These are phyloP conservation scores for Pachliopta kotzebuea DNA, from an alignment of 2,888 invertebrate species.

Conservation along the genomic window DNA sequence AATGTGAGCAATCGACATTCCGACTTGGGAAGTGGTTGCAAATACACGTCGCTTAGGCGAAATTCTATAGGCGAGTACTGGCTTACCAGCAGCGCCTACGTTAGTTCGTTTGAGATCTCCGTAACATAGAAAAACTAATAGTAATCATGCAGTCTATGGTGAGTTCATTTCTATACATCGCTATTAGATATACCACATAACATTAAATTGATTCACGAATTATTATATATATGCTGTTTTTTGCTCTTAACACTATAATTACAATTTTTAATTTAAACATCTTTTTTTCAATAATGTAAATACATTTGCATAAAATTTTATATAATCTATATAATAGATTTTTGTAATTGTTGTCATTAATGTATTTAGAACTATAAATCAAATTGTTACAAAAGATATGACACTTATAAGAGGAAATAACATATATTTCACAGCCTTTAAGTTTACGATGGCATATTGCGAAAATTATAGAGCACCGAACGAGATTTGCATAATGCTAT, in stretches of 20 bases:
- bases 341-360: too few species aligned
- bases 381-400: conserved; percentile 1
- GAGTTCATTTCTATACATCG: conserved; percentile 45
- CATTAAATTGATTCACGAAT: not conserved
- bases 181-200: conserved; percentile 24
- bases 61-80: conserved; percentile 79
- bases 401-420: conserved; percentile 21
- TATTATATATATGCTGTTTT: too few species aligned
- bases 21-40: conserved; percentile 64
- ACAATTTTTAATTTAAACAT: not conserved
- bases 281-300: not conserved
- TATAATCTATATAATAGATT: not conserved
- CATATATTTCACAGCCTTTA: conserved; percentile 16
- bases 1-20: conserved; percentile 64
- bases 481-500: conserved; percentile 31
- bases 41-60: conserved; percentile 74
- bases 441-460: conserved; percentile 10
- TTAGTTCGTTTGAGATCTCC: conserved; percentile 80
- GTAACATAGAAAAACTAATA: conserved; percentile 59
- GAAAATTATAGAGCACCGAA: conserved; percentile 20
- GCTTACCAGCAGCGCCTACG: conserved; percentile 71
- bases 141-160: conserved; percentile 79
- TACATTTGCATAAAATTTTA: not conserved
- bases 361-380: not conserved
- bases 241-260: not conserved